These are phyloP conservation scores for Polypterus bichir DNA, from an alignment of 2,113 vertebrate genomes.

Conservation along the genomic window DNA sequence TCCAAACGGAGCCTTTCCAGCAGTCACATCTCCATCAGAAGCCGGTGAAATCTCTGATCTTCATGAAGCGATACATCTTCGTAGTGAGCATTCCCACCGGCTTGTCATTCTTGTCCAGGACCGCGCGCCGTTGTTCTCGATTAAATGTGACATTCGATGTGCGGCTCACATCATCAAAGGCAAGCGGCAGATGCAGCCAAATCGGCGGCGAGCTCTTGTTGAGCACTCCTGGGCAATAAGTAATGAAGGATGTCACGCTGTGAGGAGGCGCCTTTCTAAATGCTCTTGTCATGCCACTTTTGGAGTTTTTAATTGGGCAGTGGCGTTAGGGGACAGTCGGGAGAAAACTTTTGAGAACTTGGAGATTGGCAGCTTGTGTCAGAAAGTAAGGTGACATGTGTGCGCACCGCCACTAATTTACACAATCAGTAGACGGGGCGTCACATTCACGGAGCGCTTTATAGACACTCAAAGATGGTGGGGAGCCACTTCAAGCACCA, in stretches of 20 bases:
- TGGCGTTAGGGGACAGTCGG: too few species aligned
- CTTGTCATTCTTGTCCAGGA: slow-evolving; percentile 3
- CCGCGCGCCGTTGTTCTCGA: background rate
- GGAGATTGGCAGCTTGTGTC: too few species aligned
- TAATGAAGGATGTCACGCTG: slow-evolving; percentile 24
- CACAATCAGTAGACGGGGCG: too few species aligned
- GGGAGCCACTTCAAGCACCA: too few species aligned
- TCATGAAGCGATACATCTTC: background rate
- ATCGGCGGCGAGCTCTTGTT: background rate
- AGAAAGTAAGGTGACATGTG: too few species aligned
- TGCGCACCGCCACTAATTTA: too few species aligned
- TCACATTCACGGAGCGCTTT: too few species aligned
- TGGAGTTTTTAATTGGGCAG: too few species aligned
- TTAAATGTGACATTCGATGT: slow-evolving; percentile 8
- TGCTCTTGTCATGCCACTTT: too few species aligned
- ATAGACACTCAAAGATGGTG: too few species aligned
- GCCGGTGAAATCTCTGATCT: slow-evolving; percentile 4
- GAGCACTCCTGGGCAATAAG: slow-evolving; percentile 11
- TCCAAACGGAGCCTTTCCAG: background rate
- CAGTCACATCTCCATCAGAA: background rate
- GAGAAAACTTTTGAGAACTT: too few species aligned
- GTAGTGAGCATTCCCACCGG: background rate
- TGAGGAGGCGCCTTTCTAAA: slow-evolving; percentile 4
- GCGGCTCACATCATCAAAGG: slow-evolving; percentile 26
- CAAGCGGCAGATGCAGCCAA: background rate